Percentiles rank a stretch among this genome's conserved stretches.
Evolutionary conservation across 2,888 invertebrate species (phyloP).

Genomic region (Limnephilus lunatus): DNA sequence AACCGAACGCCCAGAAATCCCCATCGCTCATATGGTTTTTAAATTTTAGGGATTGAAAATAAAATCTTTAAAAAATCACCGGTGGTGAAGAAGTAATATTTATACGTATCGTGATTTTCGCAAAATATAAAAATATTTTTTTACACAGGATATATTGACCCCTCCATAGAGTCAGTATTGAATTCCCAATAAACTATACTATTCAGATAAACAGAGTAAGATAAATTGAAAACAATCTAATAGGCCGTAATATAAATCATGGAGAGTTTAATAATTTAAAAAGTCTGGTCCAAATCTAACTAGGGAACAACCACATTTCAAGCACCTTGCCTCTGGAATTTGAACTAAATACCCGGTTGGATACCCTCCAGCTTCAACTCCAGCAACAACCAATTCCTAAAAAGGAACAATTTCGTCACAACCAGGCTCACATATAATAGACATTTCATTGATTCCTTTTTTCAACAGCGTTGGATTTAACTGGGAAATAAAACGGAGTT

Average conservation of each 20-base stretch:
- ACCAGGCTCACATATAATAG: background rate
- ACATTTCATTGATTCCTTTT: background rate
- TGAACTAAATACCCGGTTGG: slow-evolving; percentile 25
- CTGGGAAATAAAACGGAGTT: background rate
- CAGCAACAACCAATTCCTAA: background rate
- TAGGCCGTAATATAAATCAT: background rate
- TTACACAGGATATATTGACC: too few species aligned
- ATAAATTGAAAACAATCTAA: slow-evolving; percentile 31
- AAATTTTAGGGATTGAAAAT: too few species aligned
- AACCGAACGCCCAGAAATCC: too few species aligned
- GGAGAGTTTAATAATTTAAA: slow-evolving; percentile 28
- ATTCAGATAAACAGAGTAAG: background rate
- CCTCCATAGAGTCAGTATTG: background rate
- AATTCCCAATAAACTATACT: background rate
- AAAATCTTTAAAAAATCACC: too few species aligned
- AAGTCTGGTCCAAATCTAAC: slow-evolving; percentile 29
- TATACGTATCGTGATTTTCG: background rate
- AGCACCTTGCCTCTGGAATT: slow-evolving; percentile 23
- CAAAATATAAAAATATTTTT: background rate
- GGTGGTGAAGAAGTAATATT: too few species aligned
- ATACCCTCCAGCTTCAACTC: background rate
- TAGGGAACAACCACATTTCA: slow-evolving; percentile 30
- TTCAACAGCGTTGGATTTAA: background rate
- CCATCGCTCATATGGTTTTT: too few species aligned
- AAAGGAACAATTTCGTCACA: background rate